Evolutionary conservation across 2,113 vertebrate species (phyloP).

Genomic region (Gambusia holbrooki): DNA sequence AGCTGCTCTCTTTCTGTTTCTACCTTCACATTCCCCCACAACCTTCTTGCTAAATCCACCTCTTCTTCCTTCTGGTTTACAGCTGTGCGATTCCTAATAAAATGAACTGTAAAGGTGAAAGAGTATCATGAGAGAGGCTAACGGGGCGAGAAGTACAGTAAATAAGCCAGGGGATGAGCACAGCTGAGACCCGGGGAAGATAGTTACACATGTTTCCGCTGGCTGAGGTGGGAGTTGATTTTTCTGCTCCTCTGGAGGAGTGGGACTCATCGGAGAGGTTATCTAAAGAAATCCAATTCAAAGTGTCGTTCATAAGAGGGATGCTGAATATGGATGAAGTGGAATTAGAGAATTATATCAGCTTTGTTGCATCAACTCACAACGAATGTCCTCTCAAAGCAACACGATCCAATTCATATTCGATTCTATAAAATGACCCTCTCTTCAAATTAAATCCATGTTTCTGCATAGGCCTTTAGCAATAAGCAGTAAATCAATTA

Average conservation of each 20-base stretch:
- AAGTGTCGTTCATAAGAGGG: background rate
- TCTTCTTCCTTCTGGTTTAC: background rate
- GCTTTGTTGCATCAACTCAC: no score
- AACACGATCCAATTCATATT: no score
- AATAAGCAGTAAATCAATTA: no score
- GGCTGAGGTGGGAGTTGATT: background rate
- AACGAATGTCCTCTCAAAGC: no score
- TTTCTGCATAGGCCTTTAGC: no score
- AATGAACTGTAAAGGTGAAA: background rate
- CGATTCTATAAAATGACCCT: no score
- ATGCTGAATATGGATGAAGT: background rate
- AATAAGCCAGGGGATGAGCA: constrained; percentile 2
- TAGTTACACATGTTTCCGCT: background rate
- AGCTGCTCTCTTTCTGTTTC: background rate
- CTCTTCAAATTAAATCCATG: no score
- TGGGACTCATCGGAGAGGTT: background rate
- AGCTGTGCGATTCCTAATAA: background rate
- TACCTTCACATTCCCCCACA: background rate
- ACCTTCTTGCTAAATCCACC: background rate
- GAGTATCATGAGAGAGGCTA: background rate
- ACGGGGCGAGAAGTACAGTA: background rate
- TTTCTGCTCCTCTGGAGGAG: background rate
- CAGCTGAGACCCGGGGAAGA: constrained; percentile 5
- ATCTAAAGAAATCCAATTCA: background rate
- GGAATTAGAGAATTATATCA: background rate